Conservation (phyloP, 2,888 invertebrate genomes). For the Aphodius granarius region DNA sequence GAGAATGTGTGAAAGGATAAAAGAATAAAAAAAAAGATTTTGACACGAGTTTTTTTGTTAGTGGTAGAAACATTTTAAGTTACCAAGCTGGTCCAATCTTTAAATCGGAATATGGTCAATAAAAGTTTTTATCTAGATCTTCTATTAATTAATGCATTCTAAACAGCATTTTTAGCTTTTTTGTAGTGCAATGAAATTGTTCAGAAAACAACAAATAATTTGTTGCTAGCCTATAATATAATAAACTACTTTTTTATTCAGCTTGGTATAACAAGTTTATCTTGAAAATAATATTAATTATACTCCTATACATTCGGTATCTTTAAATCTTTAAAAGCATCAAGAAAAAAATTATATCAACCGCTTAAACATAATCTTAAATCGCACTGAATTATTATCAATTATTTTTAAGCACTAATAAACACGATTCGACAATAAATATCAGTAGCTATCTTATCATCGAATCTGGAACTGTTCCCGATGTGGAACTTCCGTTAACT, state of each 20-base stretch:
- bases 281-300: background rate
- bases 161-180: too few species aligned
- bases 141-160: too few species aligned
- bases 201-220: too few species aligned
- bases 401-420: background rate
- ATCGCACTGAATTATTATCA: background rate
- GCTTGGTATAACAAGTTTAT: background rate
- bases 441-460: background rate
- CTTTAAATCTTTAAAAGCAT: background rate
- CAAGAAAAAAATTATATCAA: background rate
- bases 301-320: background rate
- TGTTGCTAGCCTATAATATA: too few species aligned
- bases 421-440: background rate
- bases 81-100: too few species aligned
- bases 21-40: too few species aligned
- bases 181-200: too few species aligned
- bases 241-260: background rate
- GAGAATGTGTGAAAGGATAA: too few species aligned
- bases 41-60: too few species aligned
- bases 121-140: too few species aligned
- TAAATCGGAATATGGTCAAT: too few species aligned
- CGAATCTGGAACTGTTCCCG: background rate
- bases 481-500: background rate
- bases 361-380: background rate
- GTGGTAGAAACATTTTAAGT: too few species aligned